Evolutionary conservation across 2,113 vertebrate species (phyloP).

Genomic region (Atherinomorus stipes): DNA sequence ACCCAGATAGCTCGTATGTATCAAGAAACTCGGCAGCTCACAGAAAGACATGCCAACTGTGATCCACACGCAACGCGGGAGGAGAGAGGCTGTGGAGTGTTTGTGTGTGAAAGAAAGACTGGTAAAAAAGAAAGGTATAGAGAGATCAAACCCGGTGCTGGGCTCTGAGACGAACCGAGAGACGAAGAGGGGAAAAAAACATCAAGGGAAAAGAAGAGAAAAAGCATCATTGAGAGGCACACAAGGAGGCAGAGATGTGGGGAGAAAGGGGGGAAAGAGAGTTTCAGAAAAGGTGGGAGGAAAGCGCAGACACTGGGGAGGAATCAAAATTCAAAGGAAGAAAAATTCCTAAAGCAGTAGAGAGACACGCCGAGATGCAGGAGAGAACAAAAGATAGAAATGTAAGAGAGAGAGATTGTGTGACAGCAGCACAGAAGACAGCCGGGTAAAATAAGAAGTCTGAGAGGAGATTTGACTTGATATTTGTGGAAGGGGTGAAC

Average conservation of each 20-base stretch:
- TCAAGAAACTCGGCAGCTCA: conserved; percentile 61
- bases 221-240: conserved; percentile 21
- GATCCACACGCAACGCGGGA: conserved; percentile 57
- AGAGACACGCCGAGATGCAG: conserved; percentile 33
- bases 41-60: conserved; percentile 47
- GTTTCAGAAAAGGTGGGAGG: conserved; percentile 42
- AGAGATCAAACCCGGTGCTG: conserved; percentile 57
- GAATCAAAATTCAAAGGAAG: conserved; percentile 61
- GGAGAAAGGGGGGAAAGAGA: conserved; percentile 14
- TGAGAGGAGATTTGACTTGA: conserved; percentile 41
- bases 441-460: background rate
- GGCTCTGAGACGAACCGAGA: conserved; percentile 44
- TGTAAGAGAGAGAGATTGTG: conserved; percentile 37
- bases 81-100: conserved; percentile 7
- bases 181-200: conserved; percentile 48
- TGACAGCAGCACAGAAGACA: conserved; percentile 43
- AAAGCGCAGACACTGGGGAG: conserved; percentile 43
- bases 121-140: conserved; percentile 9
- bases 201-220: conserved; percentile 39
- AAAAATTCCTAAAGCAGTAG: conserved; percentile 55
- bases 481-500: conserved; percentile 36
- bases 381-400: conserved; percentile 42
- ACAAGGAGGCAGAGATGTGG: conserved; percentile 34
- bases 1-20: conserved; percentile 73
- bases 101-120: background rate